Evolutionary conservation across 2,888 invertebrate genomes (phyloP), one percentile per base, ranked within the genome.

Genomic region (Heliconius erato): DNA sequence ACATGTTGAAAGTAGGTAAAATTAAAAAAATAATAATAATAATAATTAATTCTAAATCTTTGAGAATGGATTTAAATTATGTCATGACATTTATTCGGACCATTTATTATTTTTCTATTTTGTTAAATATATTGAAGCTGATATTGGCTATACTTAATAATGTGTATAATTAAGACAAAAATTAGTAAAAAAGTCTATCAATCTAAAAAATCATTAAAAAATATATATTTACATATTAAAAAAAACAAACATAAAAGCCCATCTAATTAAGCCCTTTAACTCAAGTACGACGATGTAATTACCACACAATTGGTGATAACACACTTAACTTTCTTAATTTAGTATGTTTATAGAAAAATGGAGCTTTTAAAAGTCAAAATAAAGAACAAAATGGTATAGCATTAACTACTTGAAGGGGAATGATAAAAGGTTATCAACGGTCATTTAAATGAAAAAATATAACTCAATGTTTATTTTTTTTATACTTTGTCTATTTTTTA

Each of bases 391-490:
- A 28, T 79, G 78, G 32, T 32, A 32, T 35, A 63, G n/a, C 35
- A 3, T 74, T 16, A 23, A 3, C 32, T 65, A 44, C 78, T 59
- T 49, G 19, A 63, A 79, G 74, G 68, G 67, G 23, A 74, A 16
- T 74, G 86, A 86, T 86, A 87, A 86, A 82, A 85, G 85, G 85
- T 87, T 87, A 87, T 87, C 87, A 80, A 54, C 35, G 82, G 80
- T 83, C 82, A 82, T 80, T 82, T 84, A 80, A 80, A 82, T 79
- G 71, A 59, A 67, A 78, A 74, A 44, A 74, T 63, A 63, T 79
- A 26, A 28, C 26, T 44, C 19, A 32, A 68, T 44, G 74, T 40
- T 35, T 68, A 9, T 59, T 74, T 67, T 74, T 77, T 65, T 44
- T 23, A 16, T 74, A 26, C n/a, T 72, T 71, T 44, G 32, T 32